Conservation (phyloP, 2,113 vertebrate genomes). For the Ictalurus punctatus region DNA sequence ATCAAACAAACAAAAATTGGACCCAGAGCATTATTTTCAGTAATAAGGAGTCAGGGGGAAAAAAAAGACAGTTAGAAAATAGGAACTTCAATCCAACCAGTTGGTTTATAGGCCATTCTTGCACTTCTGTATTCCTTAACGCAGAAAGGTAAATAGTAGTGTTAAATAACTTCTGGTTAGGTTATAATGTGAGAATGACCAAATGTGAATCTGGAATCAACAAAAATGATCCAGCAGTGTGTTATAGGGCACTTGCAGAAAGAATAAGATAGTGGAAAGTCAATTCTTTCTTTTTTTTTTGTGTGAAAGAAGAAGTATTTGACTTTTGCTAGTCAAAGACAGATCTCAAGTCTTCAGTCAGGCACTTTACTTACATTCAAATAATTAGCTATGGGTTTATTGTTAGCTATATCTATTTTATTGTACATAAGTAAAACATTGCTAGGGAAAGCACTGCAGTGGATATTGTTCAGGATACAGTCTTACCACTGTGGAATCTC, state of each 20-base stretch:
- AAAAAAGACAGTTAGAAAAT: neutral
- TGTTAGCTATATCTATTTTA: neutral
- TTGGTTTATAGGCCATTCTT: neutral
- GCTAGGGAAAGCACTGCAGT: neutral
- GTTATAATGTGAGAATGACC: neutral
- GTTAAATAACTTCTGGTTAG: neutral
- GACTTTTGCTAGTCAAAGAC: neutral
- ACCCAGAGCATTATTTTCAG: neutral
- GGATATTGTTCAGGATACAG: neutral
- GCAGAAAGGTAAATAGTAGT: neutral
- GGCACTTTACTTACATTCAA: neutral
- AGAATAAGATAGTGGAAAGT: too few relatives aligned
- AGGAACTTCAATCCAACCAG: neutral
- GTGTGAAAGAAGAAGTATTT: neutral
- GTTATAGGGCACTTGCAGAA: neutral
- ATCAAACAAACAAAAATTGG: neutral
- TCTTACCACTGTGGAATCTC: neutral
- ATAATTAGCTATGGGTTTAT: neutral
- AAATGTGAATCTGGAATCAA: neutral
- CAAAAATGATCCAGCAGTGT: neutral
- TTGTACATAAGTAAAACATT: neutral
- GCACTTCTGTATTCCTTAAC: neutral
- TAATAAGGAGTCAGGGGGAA: neutral
- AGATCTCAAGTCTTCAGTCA: neutral
- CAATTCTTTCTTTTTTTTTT: neutral